phyloP scores from a whole-genome alignment of 2,888 invertebrate genomes.

The Camptogramma bilineatum region DNA sequence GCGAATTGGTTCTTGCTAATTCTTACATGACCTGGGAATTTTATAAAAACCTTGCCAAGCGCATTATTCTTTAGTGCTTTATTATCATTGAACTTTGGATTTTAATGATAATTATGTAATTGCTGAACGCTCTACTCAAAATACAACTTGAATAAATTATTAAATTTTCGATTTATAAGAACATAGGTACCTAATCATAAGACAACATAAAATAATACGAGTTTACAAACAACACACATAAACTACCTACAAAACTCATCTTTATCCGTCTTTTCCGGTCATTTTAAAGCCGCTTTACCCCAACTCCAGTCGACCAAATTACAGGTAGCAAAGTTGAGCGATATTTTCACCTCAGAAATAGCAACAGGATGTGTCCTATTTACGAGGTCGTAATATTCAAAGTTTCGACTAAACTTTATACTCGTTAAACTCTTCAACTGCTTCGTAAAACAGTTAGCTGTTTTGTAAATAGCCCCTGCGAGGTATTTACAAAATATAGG shows the following conservation, averaged over 20 bases:
- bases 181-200: no score
- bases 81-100: neutral
- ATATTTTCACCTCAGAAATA: conserved; percentile 52
- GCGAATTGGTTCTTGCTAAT: conserved; percentile 33
- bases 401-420: conserved; percentile 52
- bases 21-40: conserved; percentile 39
- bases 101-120: conserved; percentile 2
- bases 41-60: conserved; percentile 18
- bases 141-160: neutral
- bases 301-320: conserved; percentile 12
- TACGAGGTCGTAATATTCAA: conserved; percentile 46
- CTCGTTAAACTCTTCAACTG: conserved; percentile 59
- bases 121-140: neutral
- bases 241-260: no score
- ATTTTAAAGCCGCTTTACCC: neutral
- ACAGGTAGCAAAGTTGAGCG: conserved; percentile 31
- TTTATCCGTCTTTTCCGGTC: neutral
- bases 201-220: no score
- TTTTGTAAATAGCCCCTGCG: conserved; percentile 62
- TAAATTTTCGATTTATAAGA: neutral
- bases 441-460: conserved; percentile 51
- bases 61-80: conserved; percentile 17
- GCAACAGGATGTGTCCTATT: conserved; percentile 58
- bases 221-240: no score
- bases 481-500: conserved; percentile 73